Percentiles rank a stretch among this genome's conserved stretches.
phyloP scores from a whole-genome alignment of 2,113 vertebrate genomes.

The Struthio camelus region DNA sequence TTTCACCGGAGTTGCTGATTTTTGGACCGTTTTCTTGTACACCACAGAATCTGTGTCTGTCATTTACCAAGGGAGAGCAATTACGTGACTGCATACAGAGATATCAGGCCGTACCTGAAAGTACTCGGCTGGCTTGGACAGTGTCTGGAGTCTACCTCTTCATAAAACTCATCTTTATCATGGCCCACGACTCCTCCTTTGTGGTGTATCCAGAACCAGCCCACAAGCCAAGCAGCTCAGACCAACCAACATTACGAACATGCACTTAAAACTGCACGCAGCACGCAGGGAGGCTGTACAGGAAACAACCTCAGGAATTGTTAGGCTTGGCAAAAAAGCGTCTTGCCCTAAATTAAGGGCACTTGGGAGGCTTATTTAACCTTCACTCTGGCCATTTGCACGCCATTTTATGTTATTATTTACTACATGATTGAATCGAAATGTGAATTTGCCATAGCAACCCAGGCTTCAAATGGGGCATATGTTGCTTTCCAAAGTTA shows the following conservation, averaged over 20 bases:
- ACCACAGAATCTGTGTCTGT: background rate
- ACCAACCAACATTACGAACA: background rate
- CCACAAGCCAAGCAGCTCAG: background rate
- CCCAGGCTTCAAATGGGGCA: background rate
- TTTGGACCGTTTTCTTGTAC: background rate
- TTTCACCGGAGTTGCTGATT: background rate
- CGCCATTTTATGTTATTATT: constrained; percentile 25
- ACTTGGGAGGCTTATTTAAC: background rate
- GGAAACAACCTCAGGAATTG: background rate
- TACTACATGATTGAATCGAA: constrained; percentile 30
- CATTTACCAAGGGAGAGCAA: background rate
- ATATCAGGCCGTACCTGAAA: background rate
- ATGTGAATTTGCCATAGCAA: constrained; percentile 24
- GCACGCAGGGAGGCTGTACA: background rate
- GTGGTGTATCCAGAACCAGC: background rate
- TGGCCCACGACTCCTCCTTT: background rate
- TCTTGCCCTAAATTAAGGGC: background rate
- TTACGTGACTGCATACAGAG: background rate
- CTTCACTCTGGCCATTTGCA: constrained; percentile 1
- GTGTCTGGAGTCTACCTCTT: background rate
- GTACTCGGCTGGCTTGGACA: background rate
- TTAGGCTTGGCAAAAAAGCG: background rate
- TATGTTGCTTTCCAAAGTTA: background rate
- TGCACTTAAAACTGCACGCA: background rate
- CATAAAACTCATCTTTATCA: background rate